Evolutionary conservation across 1,140 invertebrate genomes (phyloP).

Genomic region (Tetramorium alpestre): DNA sequence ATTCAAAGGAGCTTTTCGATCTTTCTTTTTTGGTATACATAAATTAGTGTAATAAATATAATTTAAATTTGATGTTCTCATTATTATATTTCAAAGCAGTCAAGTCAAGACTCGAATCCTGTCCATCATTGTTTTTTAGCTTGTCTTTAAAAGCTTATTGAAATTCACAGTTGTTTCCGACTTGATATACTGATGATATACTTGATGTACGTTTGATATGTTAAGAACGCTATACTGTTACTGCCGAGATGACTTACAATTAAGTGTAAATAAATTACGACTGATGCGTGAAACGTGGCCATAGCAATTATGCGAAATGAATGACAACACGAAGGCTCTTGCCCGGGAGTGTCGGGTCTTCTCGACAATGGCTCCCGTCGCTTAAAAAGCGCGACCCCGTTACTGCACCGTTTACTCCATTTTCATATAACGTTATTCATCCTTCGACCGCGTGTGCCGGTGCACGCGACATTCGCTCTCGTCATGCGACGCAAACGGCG

Average conservation of each 20-base stretch:
- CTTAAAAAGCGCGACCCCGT: not conserved
- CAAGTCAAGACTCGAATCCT: not conserved
- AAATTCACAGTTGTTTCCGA: not conserved
- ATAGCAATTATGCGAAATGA: not conserved
- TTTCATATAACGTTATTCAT: conserved; percentile 32
- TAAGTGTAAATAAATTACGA: not conserved
- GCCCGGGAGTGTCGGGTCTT: not conserved
- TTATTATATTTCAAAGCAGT: not conserved
- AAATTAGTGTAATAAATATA: not conserved
- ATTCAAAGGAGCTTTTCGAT: not conserved
- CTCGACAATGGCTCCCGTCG: not conserved
- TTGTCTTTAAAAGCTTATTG: not conserved
- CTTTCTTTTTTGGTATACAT: not conserved
- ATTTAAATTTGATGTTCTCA: not conserved
- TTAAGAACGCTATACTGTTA: not conserved
- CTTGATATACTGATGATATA: not conserved
- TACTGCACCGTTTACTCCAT: conserved; percentile 36
- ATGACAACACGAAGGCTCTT: not conserved
- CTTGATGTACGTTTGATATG: not conserved
- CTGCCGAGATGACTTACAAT: not conserved
- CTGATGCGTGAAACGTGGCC: not conserved
- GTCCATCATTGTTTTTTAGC: not conserved
- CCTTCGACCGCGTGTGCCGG: not conserved
- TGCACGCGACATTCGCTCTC: conserved; percentile 47
- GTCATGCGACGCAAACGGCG: conserved; percentile 34